Conservation (phyloP, 2,797 vertebrate genomes). For the Chelmon rostratus region DNA sequence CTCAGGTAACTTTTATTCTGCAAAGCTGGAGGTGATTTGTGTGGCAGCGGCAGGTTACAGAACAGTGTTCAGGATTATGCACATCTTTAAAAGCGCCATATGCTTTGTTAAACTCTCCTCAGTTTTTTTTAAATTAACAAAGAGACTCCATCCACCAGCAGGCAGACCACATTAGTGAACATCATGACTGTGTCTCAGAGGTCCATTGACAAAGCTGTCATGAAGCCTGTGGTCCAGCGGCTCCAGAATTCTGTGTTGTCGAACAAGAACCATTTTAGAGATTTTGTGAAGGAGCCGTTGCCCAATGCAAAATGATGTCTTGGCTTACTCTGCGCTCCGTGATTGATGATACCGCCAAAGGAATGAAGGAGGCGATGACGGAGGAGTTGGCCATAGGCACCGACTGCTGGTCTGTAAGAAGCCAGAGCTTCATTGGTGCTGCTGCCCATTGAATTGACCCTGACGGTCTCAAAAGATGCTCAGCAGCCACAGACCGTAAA, state of each 20-base stretch:
- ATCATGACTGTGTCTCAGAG: background rate
- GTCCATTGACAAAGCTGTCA: background rate
- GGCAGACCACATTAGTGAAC: background rate
- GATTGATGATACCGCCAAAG: conserved; percentile 18
- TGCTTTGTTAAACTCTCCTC: too few species aligned
- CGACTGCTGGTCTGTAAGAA: conserved; percentile 17
- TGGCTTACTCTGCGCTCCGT: conserved; percentile 9
- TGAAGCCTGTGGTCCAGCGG: background rate
- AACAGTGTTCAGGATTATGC: too few species aligned
- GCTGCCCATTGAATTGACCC: conserved; percentile 7
- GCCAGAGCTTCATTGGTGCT: background rate
- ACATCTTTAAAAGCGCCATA: too few species aligned
- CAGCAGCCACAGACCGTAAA: conserved; percentile 20
- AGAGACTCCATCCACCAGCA: background rate
- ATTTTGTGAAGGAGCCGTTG: conserved; percentile 10
- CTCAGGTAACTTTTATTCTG: too few species aligned
- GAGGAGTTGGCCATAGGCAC: background rate
- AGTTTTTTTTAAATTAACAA: too few species aligned
- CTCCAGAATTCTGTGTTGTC: background rate
- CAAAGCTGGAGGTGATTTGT: too few species aligned
- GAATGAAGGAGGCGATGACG: conserved; percentile 1
- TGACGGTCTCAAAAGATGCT: conserved; percentile 2
- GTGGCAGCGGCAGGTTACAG: too few species aligned
- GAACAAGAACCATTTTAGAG: background rate
- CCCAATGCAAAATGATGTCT: conserved; percentile 21